Conservation (phyloP, 92 coral and sea anemone genomes). For the Phenganax subtilis region DNA sequence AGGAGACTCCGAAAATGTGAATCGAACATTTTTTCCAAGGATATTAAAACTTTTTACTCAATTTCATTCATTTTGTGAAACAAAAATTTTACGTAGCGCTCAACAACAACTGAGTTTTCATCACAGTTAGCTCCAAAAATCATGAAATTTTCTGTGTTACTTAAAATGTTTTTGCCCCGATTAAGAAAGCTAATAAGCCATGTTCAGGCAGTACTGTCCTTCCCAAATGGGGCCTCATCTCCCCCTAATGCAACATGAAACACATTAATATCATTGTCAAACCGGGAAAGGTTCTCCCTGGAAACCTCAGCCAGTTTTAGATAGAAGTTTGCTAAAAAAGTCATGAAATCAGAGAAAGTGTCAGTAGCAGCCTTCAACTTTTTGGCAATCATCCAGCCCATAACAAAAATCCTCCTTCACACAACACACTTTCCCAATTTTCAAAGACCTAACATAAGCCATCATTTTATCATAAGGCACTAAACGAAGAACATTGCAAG, state of each 20-base stretch:
- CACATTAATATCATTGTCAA: constrained; percentile 52
- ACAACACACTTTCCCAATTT: constrained; percentile 56
- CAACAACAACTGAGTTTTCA: constrained; percentile 57
- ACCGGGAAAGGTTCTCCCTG: constrained; percentile 54
- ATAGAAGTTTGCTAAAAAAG: constrained; percentile 57
- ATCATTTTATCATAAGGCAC: constrained; percentile 66
- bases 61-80: constrained; percentile 57
- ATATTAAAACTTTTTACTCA: constrained; percentile 55
- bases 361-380: constrained; percentile 59
- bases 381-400: constrained; percentile 48
- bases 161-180: constrained; percentile 61
- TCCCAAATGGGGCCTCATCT: constrained; percentile 63
- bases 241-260: constrained; percentile 61
- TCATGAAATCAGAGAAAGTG: constrained; percentile 39
- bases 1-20: constrained; percentile 63
- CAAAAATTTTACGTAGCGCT: constrained; percentile 58
- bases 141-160: constrained; percentile 60
- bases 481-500: constrained; percentile 64
- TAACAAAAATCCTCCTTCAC: constrained; percentile 65
- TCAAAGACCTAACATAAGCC: constrained; percentile 60
- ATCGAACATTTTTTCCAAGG: constrained; percentile 48
- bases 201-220: constrained; percentile 59
- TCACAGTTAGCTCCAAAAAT: constrained; percentile 62
- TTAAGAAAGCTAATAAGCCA: constrained; percentile 72
- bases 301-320: constrained; percentile 38